These are phyloP conservation scores for Ladona fulva DNA, from an alignment of 1,140 invertebrate genomes.

Conservation along the genomic window DNA sequence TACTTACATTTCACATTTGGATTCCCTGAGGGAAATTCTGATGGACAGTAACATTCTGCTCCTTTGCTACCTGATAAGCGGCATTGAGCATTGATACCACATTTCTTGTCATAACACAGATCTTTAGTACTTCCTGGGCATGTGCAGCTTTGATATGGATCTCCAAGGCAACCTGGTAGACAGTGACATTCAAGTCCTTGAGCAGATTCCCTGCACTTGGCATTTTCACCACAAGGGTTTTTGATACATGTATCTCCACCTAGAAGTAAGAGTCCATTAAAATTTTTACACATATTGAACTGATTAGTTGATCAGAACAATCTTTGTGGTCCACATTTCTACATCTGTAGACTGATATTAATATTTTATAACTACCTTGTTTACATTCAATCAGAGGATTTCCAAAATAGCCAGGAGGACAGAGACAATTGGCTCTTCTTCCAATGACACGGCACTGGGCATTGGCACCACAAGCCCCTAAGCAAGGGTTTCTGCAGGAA, in stretches of 20 bases:
- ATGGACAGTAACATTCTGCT: slow-evolving; percentile 74
- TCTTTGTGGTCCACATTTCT: too few relatives aligned
- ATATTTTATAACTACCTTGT: slow-evolving; percentile 33
- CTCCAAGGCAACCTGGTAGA: slow-evolving; percentile 65
- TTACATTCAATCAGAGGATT: slow-evolving; percentile 72
- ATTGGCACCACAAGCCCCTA: slow-evolving; percentile 69
- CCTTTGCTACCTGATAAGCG: slow-evolving; percentile 51
- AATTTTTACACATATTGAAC: too few relatives aligned
- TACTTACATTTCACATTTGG: slow-evolving; percentile 72
- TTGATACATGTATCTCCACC: slow-evolving; percentile 58
- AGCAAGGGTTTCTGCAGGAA: slow-evolving; percentile 70
- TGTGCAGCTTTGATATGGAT: slow-evolving; percentile 65
- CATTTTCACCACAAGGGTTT: slow-evolving; percentile 77
- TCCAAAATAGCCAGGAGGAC: slow-evolving; percentile 74
- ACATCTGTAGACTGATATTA: too few relatives aligned
- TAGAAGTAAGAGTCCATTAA: slow-evolving; percentile 26
- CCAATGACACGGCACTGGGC: slow-evolving; percentile 75
- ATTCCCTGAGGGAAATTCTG: slow-evolving; percentile 70
- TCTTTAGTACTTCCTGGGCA: slow-evolving; percentile 50
- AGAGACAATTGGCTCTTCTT: slow-evolving; percentile 67
- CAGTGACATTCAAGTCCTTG: slow-evolving; percentile 70
- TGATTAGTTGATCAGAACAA: too few relatives aligned
- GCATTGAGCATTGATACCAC: slow-evolving; percentile 75
- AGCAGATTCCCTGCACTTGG: slow-evolving; percentile 62
- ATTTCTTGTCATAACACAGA: slow-evolving; percentile 59